Conservation (phyloP, 1,140 invertebrate genomes). For the Caenorhabditis inopinata region DNA sequence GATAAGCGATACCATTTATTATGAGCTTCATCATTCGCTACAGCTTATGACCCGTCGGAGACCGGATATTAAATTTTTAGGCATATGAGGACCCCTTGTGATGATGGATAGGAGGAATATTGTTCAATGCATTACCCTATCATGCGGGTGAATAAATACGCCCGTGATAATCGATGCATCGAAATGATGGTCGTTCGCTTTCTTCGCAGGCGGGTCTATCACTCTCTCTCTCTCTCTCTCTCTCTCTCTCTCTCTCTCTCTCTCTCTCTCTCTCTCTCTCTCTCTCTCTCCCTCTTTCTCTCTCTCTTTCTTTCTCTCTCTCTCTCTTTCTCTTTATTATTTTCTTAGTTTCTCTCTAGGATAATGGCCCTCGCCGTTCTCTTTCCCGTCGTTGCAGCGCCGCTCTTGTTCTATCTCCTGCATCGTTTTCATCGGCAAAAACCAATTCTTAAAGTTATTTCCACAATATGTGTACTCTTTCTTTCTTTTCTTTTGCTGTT, state of each 20-base stretch:
- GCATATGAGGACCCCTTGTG: neutral
- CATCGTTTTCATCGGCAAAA: slow-evolving; percentile 3
- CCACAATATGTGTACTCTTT: slow-evolving; percentile 27
- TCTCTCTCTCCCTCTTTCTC: neutral
- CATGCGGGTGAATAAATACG: slow-evolving; percentile 2
- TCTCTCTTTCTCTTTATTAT: too few relatives aligned
- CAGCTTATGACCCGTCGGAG: neutral
- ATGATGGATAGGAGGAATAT: neutral
- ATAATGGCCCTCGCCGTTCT: neutral
- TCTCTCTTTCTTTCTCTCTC: too few relatives aligned
- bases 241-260: neutral
- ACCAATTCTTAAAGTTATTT: slow-evolving; percentile 30
- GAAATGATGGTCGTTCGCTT: neutral
- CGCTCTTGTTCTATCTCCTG: slow-evolving; percentile 1
- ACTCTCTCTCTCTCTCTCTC: too few relatives aligned
- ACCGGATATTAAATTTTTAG: slow-evolving; percentile 7
- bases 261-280: too few relatives aligned
- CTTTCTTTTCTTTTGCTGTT: neutral
- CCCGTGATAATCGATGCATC: slow-evolving; percentile 14
- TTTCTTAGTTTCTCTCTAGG: neutral
- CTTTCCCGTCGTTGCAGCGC: neutral
- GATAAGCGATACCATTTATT: neutral
- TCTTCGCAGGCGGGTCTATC: neutral
- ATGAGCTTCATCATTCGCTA: too few relatives aligned
- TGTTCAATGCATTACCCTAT: neutral